Evolutionary conservation across 2,797 vertebrate species (phyloP), one percentile per base, ranked within the genome.

Genomic region (Discoglossus pictus): DNA sequence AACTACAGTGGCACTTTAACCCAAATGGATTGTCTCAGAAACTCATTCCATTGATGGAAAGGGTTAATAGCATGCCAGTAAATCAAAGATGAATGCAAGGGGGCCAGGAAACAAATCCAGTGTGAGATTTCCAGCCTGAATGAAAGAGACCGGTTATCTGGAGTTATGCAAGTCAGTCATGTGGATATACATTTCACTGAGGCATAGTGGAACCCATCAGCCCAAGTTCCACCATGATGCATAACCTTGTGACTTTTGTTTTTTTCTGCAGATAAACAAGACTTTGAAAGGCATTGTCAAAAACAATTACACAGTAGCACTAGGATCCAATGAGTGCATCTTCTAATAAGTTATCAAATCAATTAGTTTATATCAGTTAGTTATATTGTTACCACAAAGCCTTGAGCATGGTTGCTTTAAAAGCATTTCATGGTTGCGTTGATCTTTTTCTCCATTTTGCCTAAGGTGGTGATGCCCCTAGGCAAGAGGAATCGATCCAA

Each of bases 141-240:
- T 63, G 52, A 70, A 70, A 63, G 60, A 56, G 59, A 56, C 60
- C 60, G 63, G 67, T 70, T 63, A 56, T 70, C 59, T 70, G 43
- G 13, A 34, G 40, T 69, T 69, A 69, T 69, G 67, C 62, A 69
- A 69, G 58, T 40, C 35, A 39, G 52, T 70, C 67, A 70, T 63
- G 67, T 62, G 67, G 52, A 63, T 35, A 31, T 35, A 50, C 42
- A 58, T 50, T 50, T 63, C 59, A 56, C 31, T 36, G 52, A 21
- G 53, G 25, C 40, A 3, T 4, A 56, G 24, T 43, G 24, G 44
- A 62, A 63, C 20, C 59, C 60, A 63, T 58, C 36, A 55, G 52
- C 21, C 44, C 20, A 21, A 12, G 18, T 18, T 31, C 35, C 5
- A 48, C 24, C 60, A 56, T 70, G 67, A 70, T 60, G 56, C 67